phyloP scores from a whole-genome alignment of 2,888 invertebrate genomes.

The Capitulum mitella region DNA sequence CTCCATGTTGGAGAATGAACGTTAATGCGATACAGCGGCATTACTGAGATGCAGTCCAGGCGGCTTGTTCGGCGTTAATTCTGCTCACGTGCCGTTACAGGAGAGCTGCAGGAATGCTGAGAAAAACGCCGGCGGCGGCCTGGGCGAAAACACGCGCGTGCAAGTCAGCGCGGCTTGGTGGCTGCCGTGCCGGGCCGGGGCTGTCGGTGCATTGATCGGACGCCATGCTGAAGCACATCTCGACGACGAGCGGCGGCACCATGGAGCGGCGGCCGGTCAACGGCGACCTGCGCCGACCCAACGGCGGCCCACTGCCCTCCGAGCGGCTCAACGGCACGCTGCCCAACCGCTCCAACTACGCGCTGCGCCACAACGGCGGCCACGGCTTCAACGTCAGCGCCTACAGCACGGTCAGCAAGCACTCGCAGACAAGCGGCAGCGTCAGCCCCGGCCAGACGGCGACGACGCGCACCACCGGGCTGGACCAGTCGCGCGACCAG shows the following conservation, averaged over 20 bases:
- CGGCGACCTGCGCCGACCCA: not conserved
- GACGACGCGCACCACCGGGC: conserved; percentile 35
- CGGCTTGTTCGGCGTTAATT: not conserved
- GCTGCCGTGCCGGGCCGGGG: not conserved
- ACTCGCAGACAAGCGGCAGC: conserved; percentile 13
- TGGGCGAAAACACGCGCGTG: not conserved
- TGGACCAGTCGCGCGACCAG: conserved; percentile 37
- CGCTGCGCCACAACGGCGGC: not conserved
- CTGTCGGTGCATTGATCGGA: not conserved
- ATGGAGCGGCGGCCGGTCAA: not conserved
- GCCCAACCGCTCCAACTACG: conserved; percentile 15
- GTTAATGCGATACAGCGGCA: no score
- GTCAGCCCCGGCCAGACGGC: conserved; percentile 16
- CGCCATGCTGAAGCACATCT: not conserved
- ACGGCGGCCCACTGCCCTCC: not conserved
- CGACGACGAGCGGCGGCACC: not conserved
- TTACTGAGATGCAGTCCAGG: no score
- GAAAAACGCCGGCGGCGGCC: not conserved
- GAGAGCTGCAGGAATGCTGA: conserved; percentile 20
- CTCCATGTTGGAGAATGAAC: no score
- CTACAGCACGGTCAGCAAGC: conserved; percentile 18
- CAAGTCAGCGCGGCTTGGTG: not conserved
- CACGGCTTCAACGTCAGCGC: conserved; percentile 13
- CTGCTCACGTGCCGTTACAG: conserved; percentile 7
- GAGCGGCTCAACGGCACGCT: conserved; percentile 11